phyloP scores from a whole-genome alignment of 2,113 vertebrate genomes.

The Origma solitaria region DNA sequence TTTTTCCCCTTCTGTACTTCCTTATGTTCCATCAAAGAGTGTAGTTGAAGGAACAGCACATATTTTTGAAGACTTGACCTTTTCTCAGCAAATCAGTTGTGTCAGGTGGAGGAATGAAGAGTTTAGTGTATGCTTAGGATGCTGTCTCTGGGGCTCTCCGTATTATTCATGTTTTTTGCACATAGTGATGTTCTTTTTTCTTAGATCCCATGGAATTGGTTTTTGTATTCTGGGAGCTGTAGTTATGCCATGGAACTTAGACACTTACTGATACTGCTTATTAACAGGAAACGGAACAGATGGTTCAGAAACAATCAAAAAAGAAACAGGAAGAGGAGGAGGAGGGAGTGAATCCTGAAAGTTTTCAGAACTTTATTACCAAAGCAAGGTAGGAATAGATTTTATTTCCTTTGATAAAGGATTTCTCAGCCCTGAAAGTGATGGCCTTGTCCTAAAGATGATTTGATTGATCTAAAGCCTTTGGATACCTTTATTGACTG shows the following conservation, averaged over 20 bases:
- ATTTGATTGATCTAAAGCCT: not conserved
- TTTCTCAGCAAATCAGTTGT: not conserved
- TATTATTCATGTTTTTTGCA: not conserved
- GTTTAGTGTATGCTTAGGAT: not conserved
- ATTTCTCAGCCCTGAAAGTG: not conserved
- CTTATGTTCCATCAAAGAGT: not conserved
- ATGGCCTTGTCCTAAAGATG: not conserved
- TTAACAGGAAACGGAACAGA: slow-evolving; percentile 87
- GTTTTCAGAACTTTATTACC: slow-evolving; percentile 86
- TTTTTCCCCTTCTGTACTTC: not conserved
- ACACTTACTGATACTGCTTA: slow-evolving; percentile 16
- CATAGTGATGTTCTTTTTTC: not conserved
- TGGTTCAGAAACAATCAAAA: slow-evolving; percentile 75
- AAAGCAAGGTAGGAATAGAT: slow-evolving; percentile 81
- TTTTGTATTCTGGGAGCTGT: not conserved
- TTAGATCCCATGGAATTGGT: not conserved
- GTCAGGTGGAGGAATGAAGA: not conserved
- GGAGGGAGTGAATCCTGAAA: slow-evolving; percentile 77
- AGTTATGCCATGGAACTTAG: not conserved
- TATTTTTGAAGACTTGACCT: not conserved
- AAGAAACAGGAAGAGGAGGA: slow-evolving; percentile 75
- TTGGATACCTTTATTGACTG: not conserved
- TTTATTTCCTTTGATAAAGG: not conserved
- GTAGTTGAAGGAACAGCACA: not conserved
- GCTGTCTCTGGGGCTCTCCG: not conserved